These are phyloP conservation scores for Pteria penguin DNA, from an alignment of 2,888 invertebrate species.

Conservation along the genomic window DNA sequence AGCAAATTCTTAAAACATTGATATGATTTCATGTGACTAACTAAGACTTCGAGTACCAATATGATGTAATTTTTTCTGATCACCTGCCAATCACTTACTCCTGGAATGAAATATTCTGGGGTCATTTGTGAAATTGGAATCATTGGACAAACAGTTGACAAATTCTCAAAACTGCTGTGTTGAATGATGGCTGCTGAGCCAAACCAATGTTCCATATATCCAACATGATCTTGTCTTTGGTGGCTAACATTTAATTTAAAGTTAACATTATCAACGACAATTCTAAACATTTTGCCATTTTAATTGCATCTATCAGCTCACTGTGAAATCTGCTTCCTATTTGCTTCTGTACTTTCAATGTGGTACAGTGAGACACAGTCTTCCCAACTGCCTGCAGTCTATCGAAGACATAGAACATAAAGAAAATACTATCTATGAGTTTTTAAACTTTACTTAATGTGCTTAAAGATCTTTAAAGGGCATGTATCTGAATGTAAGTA, in stretches of 20 bases:
- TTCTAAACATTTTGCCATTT: conserved; percentile 8
- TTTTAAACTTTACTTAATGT: no score
- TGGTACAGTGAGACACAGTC: conserved; percentile 5
- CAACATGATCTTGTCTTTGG: conserved; percentile 10
- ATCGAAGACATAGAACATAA: neutral
- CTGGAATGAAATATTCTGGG: neutral
- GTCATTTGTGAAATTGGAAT: neutral
- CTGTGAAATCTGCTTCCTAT: neutral
- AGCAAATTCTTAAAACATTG: neutral
- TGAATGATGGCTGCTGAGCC: conserved; percentile 23
- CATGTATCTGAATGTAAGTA: no score
- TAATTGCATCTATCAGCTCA: neutral
- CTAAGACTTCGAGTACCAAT: neutral
- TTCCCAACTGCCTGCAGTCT: neutral
- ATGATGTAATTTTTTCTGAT: neutral
- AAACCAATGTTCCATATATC: conserved; percentile 36
- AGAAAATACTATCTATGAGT: neutral
- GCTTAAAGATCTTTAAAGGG: no score
- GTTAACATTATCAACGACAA: conserved; percentile 32
- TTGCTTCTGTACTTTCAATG: conserved; percentile 3
- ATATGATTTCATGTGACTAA: neutral
- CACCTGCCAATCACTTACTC: neutral
- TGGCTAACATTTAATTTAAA: conserved; percentile 7
- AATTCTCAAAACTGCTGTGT: neutral
- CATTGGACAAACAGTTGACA: neutral